Evolutionary conservation across 2,797 vertebrate species (phyloP).

Genomic region (Rallus crepitans): DNA sequence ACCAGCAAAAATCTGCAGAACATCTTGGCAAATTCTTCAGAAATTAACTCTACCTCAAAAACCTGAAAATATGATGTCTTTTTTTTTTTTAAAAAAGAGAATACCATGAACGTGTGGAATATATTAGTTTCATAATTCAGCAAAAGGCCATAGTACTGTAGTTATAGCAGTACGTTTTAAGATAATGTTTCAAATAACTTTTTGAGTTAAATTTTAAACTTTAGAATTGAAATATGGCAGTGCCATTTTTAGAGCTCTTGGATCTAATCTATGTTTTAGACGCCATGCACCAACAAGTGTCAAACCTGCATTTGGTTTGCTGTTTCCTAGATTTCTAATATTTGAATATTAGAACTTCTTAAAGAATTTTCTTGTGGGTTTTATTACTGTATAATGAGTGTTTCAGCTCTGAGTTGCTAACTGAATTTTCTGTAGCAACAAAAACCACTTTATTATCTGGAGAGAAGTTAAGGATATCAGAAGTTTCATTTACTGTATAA

Average conservation of each 20-base stretch:
- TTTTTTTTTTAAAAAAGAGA: background rate
- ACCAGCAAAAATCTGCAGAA: conserved; percentile 62
- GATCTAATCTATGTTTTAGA: background rate
- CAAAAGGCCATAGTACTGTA: background rate
- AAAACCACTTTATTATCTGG: background rate
- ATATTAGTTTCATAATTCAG: background rate
- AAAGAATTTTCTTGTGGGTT: background rate
- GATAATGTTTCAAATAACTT: background rate
- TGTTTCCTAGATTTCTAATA: conserved; percentile 17
- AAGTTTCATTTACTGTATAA: background rate
- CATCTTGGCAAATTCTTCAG: conserved; percentile 55
- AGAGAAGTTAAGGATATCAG: background rate
- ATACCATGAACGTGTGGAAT: background rate
- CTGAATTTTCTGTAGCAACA: background rate
- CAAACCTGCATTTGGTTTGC: background rate
- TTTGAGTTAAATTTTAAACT: background rate
- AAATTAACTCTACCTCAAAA: conserved; percentile 57
- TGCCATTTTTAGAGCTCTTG: background rate
- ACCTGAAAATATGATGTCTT: background rate
- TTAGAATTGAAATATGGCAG: background rate
- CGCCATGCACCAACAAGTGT: background rate
- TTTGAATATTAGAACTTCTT: background rate
- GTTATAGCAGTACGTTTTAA: background rate
- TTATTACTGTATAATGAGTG: background rate
- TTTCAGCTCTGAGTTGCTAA: background rate